phyloP scores from a whole-genome alignment of 2,113 vertebrate species.

The Pycnonotus jocosus region DNA sequence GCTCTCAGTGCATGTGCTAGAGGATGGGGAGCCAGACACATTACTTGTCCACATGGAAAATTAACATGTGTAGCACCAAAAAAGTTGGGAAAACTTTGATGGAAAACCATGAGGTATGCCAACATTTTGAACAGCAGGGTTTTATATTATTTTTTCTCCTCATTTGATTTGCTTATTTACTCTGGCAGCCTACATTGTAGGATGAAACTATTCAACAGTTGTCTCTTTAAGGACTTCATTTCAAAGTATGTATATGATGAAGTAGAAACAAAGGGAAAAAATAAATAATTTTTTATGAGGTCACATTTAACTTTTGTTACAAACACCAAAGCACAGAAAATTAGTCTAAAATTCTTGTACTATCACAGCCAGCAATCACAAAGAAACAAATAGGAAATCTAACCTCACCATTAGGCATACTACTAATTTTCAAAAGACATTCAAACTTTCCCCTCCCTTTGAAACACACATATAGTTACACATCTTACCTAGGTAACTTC shows the following conservation, averaged over 20 bases:
- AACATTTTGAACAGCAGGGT: background rate
- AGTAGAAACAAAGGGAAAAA: background rate
- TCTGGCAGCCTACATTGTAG: background rate
- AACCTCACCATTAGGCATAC: background rate
- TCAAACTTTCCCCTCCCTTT: background rate
- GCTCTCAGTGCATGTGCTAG: background rate
- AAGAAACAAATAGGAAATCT: background rate
- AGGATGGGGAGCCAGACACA: fast-evolving
- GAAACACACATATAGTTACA: background rate
- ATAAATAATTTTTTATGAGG: background rate
- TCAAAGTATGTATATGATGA: background rate
- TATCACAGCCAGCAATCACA: background rate
- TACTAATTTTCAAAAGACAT: background rate
- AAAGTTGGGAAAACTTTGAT: background rate
- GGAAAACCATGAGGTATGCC: background rate
- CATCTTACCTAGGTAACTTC: background rate
- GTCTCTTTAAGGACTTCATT: background rate
- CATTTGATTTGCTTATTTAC: background rate
- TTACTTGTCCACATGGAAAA: background rate
- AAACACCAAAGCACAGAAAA: background rate
- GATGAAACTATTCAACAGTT: background rate
- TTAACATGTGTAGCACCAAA: background rate
- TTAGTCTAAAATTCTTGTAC: background rate
- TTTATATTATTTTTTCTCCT: background rate
- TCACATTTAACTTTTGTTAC: background rate